phyloP scores from a whole-genome alignment of 2,113 vertebrate genomes.

The Psephotus haematonotus region DNA sequence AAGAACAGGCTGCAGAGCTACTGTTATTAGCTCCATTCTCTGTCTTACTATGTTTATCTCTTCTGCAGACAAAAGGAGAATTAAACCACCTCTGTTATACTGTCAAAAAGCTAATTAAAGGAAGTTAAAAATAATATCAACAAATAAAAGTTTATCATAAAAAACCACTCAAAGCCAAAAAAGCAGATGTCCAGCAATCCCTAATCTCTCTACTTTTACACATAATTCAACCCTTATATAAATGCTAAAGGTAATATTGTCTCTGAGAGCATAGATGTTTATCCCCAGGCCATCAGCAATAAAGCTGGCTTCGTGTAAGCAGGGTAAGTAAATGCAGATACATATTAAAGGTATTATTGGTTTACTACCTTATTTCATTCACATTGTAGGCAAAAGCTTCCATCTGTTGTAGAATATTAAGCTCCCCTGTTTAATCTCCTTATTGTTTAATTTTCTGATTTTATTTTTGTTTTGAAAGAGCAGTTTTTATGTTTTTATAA shows the following conservation, averaged over 20 bases:
- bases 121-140: slow-evolving; percentile 6
- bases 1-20: neutral
- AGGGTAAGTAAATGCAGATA: slow-evolving; percentile 62
- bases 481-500: slow-evolving; percentile 1
- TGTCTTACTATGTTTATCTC: neutral
- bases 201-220: neutral
- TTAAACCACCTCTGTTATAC: neutral
- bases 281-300: slow-evolving; percentile 56
- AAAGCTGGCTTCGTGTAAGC: slow-evolving; percentile 45
- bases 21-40: neutral
- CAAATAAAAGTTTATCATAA: neutral
- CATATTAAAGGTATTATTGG: slow-evolving; percentile 58
- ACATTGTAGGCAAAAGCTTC: slow-evolving; percentile 27
- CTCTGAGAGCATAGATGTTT: slow-evolving; percentile 52
- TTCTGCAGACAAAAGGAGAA: neutral
- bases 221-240: slow-evolving; percentile 29
- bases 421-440: slow-evolving; percentile 31
- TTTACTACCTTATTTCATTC: slow-evolving; percentile 49
- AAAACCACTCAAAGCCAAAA: neutral
- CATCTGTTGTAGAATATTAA: slow-evolving; percentile 51
- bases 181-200: neutral
- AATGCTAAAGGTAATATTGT: slow-evolving; percentile 56
- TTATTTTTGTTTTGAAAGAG: neutral
- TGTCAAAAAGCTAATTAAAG: slow-evolving; percentile 20
- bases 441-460: slow-evolving; percentile 51